Base-by-base conservation (phyloP, 1,140 invertebrate species). In the Bursaphelenchus mucronatus region DNA sequence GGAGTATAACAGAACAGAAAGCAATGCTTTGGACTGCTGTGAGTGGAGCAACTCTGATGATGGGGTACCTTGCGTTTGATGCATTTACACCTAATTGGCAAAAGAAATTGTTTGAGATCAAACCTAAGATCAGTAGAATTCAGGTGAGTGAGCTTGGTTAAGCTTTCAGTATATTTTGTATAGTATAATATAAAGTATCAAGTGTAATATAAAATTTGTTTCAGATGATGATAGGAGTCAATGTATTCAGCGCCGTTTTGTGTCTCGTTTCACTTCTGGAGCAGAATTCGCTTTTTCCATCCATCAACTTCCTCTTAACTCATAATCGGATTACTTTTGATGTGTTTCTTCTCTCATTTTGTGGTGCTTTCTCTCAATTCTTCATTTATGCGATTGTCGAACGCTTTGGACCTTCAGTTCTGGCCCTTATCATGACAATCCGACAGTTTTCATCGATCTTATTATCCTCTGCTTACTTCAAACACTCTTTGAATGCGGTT, bases 81-180 rank as follows among this genome's bases (percentile, higher is more conserved):
- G 93, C 92, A 83, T 99, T 98, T 83, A 99, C 95, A 9, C 90
- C 92, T 55, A 97, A 95, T 82, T 98, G 94, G 93, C 95, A 99
- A 84, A 89, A 89, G 70, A 88, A 88, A 71, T 85, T 98, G 41
- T 96, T 96, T 82, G 87, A 82, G 15, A 86, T 87, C 52, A 91
- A 95, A 81, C 83, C 76, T 11, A 70, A 66, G 51, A 69, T 79
- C 43, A 76, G 70, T 13, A 67, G 66, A 40, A 71, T 64, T 61
- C 76, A 73, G 65, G 75, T 75, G 11, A 4, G 10, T 61, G 15
- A 44, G 19, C n/a, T 30, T 30, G 1, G 2, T 30, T 5, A 30
- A 30, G 30, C 1, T 30, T 30, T 30, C 5, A 5, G 17, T 21
- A 19, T 17, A 5, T 15, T 21, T 46, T 62, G 47, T 9, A 17